phyloP scores from a whole-genome alignment of 2,797 vertebrate species.

The Sandelia bainsii region DNA sequence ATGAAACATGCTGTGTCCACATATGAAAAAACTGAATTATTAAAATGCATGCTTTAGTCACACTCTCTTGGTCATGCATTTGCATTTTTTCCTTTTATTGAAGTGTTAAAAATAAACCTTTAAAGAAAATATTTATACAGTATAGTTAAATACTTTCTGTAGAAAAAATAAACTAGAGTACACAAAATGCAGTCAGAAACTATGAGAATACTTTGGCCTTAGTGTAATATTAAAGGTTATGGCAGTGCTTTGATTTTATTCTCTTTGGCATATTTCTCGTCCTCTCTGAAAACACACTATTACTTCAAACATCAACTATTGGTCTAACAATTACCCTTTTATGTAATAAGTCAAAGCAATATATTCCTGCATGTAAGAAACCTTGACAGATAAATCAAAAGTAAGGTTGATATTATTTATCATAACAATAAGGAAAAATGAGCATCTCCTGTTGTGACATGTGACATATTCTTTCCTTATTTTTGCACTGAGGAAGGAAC shows the following conservation, averaged over 20 bases:
- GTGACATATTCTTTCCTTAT: constrained; percentile 65
- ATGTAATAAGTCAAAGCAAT: constrained; percentile 34
- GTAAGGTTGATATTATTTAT: constrained; percentile 29
- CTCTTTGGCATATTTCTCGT: constrained; percentile 25
- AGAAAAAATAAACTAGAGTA: neutral
- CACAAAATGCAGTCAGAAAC: neutral
- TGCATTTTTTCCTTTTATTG: constrained; percentile 32
- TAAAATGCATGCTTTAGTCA: constrained; percentile 17
- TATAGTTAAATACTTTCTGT: neutral
- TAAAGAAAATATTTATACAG: neutral
- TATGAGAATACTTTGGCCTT: constrained; percentile 1
- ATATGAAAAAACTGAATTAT: constrained; percentile 5
- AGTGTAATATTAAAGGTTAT: constrained; percentile 49
- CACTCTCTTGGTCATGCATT: constrained; percentile 3
- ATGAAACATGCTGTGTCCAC: constrained; percentile 2
- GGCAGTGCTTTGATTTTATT: constrained; percentile 3
- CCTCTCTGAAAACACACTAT: constrained; percentile 17
- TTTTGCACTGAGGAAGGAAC: constrained; percentile 50
- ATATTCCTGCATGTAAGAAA: neutral
- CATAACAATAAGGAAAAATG: constrained; percentile 50
- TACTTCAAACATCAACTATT: constrained; percentile 31
- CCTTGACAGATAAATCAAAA: constrained; percentile 30
- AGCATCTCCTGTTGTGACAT: constrained; percentile 68
- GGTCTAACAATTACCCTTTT: constrained; percentile 30
- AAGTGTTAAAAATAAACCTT: constrained; percentile 1